These are phyloP conservation scores for Callionymus lyra DNA, from an alignment of 2,113 vertebrate genomes.

Conservation along the genomic window DNA sequence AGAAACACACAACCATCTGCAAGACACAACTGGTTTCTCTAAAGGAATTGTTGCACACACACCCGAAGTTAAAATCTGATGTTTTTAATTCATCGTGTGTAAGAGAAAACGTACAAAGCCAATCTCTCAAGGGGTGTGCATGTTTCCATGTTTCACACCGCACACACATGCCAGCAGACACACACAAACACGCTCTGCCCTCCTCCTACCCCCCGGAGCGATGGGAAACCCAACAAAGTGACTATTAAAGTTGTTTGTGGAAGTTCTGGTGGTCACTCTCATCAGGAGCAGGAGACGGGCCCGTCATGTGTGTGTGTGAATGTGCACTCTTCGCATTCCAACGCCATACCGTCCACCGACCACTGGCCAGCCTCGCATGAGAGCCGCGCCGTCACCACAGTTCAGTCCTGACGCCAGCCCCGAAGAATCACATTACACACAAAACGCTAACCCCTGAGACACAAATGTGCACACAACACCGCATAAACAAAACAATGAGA, in stretches of 20 bases:
- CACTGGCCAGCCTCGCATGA: conserved; percentile 58
- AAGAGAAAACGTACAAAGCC: too few relatives aligned
- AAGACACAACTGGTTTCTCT: too few relatives aligned
- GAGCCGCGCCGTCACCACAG: conserved; percentile 53
- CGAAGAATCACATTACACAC: conserved; percentile 41
- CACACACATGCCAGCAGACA: conserved; percentile 5
- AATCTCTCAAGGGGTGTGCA: too few relatives aligned
- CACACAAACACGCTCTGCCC: conserved; percentile 11
- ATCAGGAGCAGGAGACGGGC: conserved; percentile 56
- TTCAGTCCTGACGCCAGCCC: conserved; percentile 57
- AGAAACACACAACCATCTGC: too few relatives aligned
- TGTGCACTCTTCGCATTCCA: conserved; percentile 45
- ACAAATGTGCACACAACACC: conserved; percentile 22
- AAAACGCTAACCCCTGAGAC: conserved; percentile 7
- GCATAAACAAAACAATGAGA: conserved; percentile 39
- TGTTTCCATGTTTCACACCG: conserved; percentile 2
- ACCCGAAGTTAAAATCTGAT: too few relatives aligned
- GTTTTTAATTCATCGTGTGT: too few relatives aligned
- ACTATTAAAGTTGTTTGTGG: conserved; percentile 68
- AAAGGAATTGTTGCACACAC: too few relatives aligned
- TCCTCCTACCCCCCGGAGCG: neutral
- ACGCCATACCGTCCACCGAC: conserved; percentile 55
- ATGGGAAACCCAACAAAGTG: conserved; percentile 58
- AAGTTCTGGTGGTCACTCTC: conserved; percentile 66
- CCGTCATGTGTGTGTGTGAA: conserved; percentile 28